Evolutionary conservation across 2,888 invertebrate genomes (phyloP).

Genomic region (Dynastes hyllus): DNA sequence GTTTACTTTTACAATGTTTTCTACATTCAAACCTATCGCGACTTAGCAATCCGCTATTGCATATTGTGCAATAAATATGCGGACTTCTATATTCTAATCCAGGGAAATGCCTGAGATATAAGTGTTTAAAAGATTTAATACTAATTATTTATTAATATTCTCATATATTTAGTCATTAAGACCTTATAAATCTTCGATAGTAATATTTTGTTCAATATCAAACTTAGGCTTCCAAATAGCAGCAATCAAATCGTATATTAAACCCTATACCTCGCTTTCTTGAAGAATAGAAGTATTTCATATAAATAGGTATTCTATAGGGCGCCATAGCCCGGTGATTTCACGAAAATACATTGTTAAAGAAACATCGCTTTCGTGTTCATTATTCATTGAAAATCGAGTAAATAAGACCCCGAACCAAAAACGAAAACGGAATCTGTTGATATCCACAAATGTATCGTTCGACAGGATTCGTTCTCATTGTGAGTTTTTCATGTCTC

Average conservation of each 20-base stretch:
- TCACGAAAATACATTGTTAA: constrained; percentile 38
- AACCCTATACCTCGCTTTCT: not conserved
- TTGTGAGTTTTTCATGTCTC: constrained; percentile 42
- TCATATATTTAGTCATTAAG: no score
- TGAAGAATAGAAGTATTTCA: not conserved
- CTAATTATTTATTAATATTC: no score
- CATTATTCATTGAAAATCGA: constrained; percentile 45
- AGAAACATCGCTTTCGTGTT: constrained; percentile 43
- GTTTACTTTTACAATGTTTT: no score
- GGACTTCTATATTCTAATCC: no score
- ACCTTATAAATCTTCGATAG: no score
- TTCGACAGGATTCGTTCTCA: constrained; percentile 43
- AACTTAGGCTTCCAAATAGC: no score
- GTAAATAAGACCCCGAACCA: constrained; percentile 41
- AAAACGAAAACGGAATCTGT: constrained; percentile 41
- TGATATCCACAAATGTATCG: constrained; percentile 47
- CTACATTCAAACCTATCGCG: no score
- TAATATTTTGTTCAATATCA: no score
- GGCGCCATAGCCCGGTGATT: constrained; percentile 33
- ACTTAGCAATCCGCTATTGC: no score
- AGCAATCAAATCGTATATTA: not conserved
- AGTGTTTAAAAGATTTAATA: no score
- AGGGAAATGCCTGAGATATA: no score
- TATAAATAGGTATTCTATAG: not conserved
- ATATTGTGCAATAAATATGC: no score